phyloP scores from a whole-genome alignment of 2,888 invertebrate genomes.

The Dendrolimus houi region DNA sequence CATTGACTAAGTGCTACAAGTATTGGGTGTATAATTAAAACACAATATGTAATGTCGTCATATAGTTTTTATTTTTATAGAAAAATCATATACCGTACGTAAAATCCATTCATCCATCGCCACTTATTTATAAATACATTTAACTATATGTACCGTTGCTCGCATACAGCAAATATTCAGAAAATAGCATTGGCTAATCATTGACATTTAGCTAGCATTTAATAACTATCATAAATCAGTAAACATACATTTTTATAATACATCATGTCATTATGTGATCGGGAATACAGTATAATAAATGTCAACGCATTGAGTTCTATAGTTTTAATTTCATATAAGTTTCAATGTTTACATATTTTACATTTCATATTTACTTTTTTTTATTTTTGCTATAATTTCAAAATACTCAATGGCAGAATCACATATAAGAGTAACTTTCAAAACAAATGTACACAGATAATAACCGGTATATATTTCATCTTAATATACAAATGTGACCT shows the following conservation, averaged over 20 bases:
- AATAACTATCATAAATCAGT: conserved; percentile 56
- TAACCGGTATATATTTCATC: no score
- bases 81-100: conserved; percentile 60
- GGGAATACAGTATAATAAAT: conserved; percentile 41
- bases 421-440: conserved; percentile 7
- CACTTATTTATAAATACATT: conserved; percentile 70
- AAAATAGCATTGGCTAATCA: conserved; percentile 74
- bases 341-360: conserved; percentile 61
- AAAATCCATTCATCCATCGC: conserved; percentile 52
- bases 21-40: not conserved
- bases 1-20: no score
- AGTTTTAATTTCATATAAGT: conserved; percentile 29
- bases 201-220: conserved; percentile 68
- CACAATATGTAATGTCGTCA: conserved; percentile 43
- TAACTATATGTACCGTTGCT: conserved; percentile 44
- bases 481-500: no score
- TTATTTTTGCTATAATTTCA: conserved; percentile 70
- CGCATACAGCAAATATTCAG: conserved; percentile 67
- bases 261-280: conserved; percentile 44
- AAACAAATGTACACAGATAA: no score
- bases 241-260: conserved; percentile 56
- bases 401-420: conserved; percentile 43
- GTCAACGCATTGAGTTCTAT: conserved; percentile 24
- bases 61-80: conserved; percentile 72
- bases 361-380: conserved; percentile 36